A percentile compares a stretch with the other conserved stretches of the same genome.
Evolutionary conservation across 2,888 invertebrate species (phyloP).

Genomic region (Ochlodes sylvanus): DNA sequence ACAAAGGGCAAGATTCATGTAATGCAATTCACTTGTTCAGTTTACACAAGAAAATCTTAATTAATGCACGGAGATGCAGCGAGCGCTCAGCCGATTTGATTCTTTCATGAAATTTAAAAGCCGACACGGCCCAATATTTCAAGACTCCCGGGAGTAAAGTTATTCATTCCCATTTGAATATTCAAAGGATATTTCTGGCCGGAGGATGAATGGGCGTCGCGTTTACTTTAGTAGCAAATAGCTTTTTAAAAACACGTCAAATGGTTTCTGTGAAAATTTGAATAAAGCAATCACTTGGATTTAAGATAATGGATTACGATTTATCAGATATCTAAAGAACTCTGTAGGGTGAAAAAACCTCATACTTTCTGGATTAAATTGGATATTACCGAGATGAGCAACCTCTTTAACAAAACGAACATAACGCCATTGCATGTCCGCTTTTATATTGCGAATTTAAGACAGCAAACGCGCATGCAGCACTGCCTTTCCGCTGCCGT

Average conservation of each 20-base stretch:
- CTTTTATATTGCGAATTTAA: too few species aligned
- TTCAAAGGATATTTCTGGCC: slow-evolving; percentile 37
- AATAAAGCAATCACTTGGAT: slow-evolving; percentile 4
- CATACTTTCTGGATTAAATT: too few species aligned
- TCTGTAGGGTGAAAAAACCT: neutral
- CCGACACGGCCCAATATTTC: slow-evolving; percentile 31
- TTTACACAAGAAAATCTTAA: slow-evolving; percentile 16
- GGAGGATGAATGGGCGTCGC: slow-evolving; percentile 23
- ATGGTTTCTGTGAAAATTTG: slow-evolving; percentile 17
- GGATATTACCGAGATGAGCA: too few species aligned
- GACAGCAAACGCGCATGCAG: too few species aligned
- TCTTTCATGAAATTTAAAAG: slow-evolving; percentile 34
- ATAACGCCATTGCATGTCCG: too few species aligned
- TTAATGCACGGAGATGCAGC: slow-evolving; percentile 14
- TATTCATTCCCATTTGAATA: slow-evolving; percentile 37
- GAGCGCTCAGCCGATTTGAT: slow-evolving; percentile 18
- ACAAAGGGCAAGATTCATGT: too few species aligned
- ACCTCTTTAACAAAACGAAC: too few species aligned
- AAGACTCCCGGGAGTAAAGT: slow-evolving; percentile 29
- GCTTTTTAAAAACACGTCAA: slow-evolving; percentile 31
- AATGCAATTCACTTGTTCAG: neutral
- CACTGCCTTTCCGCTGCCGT: too few species aligned
- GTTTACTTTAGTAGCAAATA: slow-evolving; percentile 30
- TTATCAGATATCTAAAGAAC: neutral
- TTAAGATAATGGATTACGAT: neutral